Conservation (phyloP, 92 coral and sea anemone species). For the Palythoa grandiflora region DNA sequence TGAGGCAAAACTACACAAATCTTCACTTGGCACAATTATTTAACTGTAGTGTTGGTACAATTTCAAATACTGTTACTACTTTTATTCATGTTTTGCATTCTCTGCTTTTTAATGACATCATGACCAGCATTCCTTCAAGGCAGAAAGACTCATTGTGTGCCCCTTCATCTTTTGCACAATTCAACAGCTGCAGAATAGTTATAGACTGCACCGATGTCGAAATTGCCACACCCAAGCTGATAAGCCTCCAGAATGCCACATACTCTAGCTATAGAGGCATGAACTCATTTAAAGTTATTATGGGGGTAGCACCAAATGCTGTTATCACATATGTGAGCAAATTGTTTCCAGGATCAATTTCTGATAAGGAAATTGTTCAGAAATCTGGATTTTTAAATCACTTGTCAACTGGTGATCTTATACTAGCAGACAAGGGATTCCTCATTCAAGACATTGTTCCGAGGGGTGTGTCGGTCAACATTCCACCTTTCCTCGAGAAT, state of each 20-base stretch:
- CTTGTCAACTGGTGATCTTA: slow-evolving; percentile 38
- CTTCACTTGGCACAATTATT: not conserved
- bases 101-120: slow-evolving; percentile 40
- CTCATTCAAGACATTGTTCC: slow-evolving; percentile 64
- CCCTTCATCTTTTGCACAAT: slow-evolving; percentile 47
- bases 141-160: slow-evolving; percentile 36
- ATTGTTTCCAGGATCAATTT: slow-evolving; percentile 28
- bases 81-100: slow-evolving; percentile 49
- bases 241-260: slow-evolving; percentile 14
- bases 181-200: slow-evolving; percentile 48
- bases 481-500: slow-evolving; percentile 4
- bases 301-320: slow-evolving; percentile 43
- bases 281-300: slow-evolving; percentile 27
- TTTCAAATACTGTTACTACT: slow-evolving; percentile 32
- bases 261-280: slow-evolving; percentile 27
- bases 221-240: slow-evolving; percentile 43
- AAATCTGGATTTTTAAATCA: slow-evolving; percentile 29
- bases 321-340: slow-evolving; percentile 39
- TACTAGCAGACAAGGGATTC: slow-evolving; percentile 45
- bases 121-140: slow-evolving; percentile 45
- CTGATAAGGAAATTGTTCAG: slow-evolving; percentile 33
- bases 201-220: slow-evolving; percentile 50
- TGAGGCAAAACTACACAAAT: slow-evolving; percentile 28
- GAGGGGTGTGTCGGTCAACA: slow-evolving; percentile 38
- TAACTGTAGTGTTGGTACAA: slow-evolving; percentile 6